phyloP scores from a whole-genome alignment of 2,888 invertebrate genomes.

The Apocheima hispidaria region DNA sequence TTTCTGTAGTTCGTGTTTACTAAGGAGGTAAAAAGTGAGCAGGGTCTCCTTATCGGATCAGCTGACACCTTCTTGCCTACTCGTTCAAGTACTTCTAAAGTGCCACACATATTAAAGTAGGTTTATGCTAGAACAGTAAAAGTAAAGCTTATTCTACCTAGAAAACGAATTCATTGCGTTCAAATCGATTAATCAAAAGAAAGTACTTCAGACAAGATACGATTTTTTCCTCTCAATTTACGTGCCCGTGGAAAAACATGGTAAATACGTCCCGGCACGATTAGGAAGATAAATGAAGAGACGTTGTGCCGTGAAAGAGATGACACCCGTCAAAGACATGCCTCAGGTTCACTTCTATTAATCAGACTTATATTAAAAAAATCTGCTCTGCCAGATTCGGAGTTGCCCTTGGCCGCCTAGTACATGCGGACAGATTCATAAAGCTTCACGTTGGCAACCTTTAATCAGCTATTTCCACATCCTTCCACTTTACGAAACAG shows the following conservation, averaged over 20 bases:
- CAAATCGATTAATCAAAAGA: constrained; percentile 8
- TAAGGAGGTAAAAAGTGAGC: no score
- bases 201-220: background rate
- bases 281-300: constrained; percentile 47
- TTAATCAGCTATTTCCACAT: background rate
- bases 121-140: no score
- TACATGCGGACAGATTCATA: no score
- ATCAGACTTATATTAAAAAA: constrained; percentile 21
- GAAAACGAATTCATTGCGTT: background rate
- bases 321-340: constrained; percentile 41
- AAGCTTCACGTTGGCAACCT: background rate
- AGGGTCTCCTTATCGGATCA: no score
- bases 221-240: constrained; percentile 10
- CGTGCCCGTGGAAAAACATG: constrained; percentile 25
- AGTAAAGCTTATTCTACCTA: background rate
- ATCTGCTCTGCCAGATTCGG: constrained; percentile 17
- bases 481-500: background rate
- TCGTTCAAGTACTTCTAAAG: no score
- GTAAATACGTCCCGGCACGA: constrained; percentile 30
- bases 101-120: no score
- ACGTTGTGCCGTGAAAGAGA: constrained; percentile 41
- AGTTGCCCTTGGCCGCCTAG: no score
- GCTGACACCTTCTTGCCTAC: no score
- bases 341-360: constrained; percentile 22
- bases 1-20: no score